Percentiles rank a stretch among this genome's conserved stretches.
Conservation (phyloP, 2,888 invertebrate genomes). For the Lithophane semibrunnea region DNA sequence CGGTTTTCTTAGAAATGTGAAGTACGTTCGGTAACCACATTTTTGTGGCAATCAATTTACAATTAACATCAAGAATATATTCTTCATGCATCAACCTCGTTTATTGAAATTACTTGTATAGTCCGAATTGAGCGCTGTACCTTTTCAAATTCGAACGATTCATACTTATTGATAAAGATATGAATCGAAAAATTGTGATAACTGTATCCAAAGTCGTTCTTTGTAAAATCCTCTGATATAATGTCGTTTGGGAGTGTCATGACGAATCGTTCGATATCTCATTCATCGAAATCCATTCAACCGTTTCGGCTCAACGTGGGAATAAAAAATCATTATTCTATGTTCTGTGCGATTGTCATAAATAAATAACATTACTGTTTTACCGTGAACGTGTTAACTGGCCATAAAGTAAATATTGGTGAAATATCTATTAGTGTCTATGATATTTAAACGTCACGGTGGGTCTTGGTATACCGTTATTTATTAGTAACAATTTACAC, state of each 20-base stretch:
- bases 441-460: constrained; percentile 49
- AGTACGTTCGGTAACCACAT: constrained; percentile 44
- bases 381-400: constrained; percentile 61
- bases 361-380: constrained; percentile 52
- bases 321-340: constrained; percentile 47
- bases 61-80: constrained; percentile 32
- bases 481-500: constrained; percentile 52
- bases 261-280: constrained; percentile 64
- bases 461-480: constrained; percentile 57
- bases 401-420: constrained; percentile 54
- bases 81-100: constrained; percentile 47
- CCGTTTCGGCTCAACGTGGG: constrained; percentile 59
- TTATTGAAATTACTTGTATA: constrained; percentile 39
- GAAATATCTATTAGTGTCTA: constrained; percentile 38
- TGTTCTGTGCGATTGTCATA: constrained; percentile 40
- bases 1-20: constrained; percentile 51
- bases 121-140: constrained; percentile 18
- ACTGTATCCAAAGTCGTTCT: constrained; percentile 42
- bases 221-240: constrained; percentile 38
- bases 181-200: constrained; percentile 38
- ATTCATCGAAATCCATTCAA: constrained; percentile 63
- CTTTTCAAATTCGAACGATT: constrained; percentile 18
- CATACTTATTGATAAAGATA: constrained; percentile 43
- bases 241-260: constrained; percentile 49
- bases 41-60: constrained; percentile 47